A percentile compares a stretch with the other conserved stretches of the same genome.
These are phyloP conservation scores for Salmo trutta DNA, from an alignment of 2,797 vertebrate genomes.

Conservation along the genomic window DNA sequence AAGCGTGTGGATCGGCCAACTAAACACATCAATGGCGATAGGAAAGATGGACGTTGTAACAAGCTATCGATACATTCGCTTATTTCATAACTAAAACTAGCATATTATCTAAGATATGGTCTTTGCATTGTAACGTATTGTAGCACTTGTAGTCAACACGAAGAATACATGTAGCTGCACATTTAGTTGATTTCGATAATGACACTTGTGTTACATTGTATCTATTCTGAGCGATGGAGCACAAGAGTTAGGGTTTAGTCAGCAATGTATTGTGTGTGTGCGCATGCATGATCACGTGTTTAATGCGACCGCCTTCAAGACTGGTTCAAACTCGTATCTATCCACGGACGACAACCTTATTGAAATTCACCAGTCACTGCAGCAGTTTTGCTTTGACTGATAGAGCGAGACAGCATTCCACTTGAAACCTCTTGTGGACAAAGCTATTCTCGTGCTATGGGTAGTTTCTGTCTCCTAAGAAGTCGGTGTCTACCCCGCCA, in stretches of 20 bases:
- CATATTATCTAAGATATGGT: no score
- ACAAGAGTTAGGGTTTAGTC: neutral
- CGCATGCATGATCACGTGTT: slow-evolving; percentile 23
- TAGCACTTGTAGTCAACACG: no score
- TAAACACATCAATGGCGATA: neutral
- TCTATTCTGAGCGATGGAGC: neutral
- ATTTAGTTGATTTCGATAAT: no score
- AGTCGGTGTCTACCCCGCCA: slow-evolving; percentile 51
- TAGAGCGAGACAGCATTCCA: neutral
- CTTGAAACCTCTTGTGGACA: neutral
- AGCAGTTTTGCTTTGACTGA: neutral
- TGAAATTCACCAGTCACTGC: neutral
- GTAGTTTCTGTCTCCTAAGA: slow-evolving; percentile 26
- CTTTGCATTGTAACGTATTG: no score
- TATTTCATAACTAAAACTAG: no score
- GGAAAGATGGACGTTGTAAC: neutral
- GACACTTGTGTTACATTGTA: neutral
- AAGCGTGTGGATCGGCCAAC: neutral
- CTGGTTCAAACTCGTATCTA: slow-evolving; percentile 21
- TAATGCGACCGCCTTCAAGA: slow-evolving; percentile 21
- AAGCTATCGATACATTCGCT: no score
- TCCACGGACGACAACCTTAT: neutral
- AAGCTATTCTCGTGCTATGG: slow-evolving; percentile 44
- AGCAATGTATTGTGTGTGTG: neutral
- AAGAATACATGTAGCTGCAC: no score